A percentile compares a stretch with the other conserved stretches of the same genome.
Conservation (phyloP, 2,888 invertebrate genomes). For the Alloscopus bannaensis region DNA sequence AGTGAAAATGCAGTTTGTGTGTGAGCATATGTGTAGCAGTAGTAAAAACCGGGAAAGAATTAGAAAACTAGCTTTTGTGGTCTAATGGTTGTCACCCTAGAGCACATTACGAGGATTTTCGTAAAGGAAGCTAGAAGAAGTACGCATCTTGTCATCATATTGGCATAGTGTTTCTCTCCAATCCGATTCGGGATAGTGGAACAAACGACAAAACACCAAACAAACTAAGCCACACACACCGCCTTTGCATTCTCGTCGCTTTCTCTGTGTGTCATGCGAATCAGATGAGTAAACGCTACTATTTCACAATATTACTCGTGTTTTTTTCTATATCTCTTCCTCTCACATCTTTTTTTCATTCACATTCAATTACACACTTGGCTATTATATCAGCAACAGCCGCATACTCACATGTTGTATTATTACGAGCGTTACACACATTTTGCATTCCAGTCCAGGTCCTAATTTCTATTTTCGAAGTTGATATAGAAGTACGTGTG, state of each 20-base stretch:
- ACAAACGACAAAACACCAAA: constrained; percentile 11
- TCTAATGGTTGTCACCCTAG: constrained; percentile 11
- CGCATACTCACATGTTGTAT: constrained; percentile 38
- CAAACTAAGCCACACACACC: not conserved
- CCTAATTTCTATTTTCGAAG: constrained; percentile 65
- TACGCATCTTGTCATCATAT: not conserved
- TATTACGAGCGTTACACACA: constrained; percentile 11
- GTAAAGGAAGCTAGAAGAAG: too few relatives aligned
- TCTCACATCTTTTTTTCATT: too few relatives aligned
- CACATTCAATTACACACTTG: constrained; percentile 42
- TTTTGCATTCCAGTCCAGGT: constrained; percentile 59
- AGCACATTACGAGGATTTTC: constrained; percentile 3
- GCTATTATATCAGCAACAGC: constrained; percentile 16
- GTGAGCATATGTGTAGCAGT: too few relatives aligned
- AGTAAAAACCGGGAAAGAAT: too few relatives aligned
- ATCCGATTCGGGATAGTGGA: constrained; percentile 31
- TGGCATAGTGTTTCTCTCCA: not conserved
- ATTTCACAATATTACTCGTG: not conserved
- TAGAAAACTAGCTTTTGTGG: constrained; percentile 6
- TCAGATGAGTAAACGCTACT: constrained; percentile 19
- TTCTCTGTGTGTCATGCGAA: constrained; percentile 25
- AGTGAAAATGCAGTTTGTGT: too few relatives aligned
- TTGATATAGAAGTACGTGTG: constrained; percentile 30
- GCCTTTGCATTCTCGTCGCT: too few relatives aligned
- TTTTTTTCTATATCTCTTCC: constrained; percentile 16